Percentiles rank a stretch among this genome's conserved stretches.
phyloP scores from a whole-genome alignment of 2,113 vertebrate species.

The Gambusia affinis region DNA sequence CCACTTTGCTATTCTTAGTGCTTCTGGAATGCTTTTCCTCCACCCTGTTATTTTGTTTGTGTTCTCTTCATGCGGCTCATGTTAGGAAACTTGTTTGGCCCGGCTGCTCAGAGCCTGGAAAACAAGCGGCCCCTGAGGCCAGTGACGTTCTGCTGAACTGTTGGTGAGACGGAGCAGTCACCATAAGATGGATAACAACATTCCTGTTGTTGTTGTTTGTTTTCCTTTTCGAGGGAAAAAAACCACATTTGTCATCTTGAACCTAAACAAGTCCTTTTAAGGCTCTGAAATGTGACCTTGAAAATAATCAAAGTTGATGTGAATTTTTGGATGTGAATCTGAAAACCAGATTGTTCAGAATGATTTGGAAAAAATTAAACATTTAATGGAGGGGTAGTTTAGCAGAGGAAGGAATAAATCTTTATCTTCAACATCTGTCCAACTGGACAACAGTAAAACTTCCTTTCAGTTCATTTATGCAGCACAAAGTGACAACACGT shows the following conservation, averaged over 20 bases:
- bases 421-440: too few relatives aligned
- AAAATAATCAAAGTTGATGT: too few relatives aligned
- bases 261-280: too few relatives aligned
- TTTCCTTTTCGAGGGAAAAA: constrained; percentile 2
- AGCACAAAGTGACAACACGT: too few relatives aligned
- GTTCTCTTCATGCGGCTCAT: constrained; percentile 53
- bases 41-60: constrained; percentile 77
- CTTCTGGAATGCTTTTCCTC: constrained; percentile 79
- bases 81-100: constrained; percentile 65
- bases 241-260: not conserved
- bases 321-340: too few relatives aligned
- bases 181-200: constrained; percentile 43
- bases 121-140: constrained; percentile 38
- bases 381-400: too few relatives aligned
- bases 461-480: too few relatives aligned
- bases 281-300: too few relatives aligned
- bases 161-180: constrained; percentile 22
- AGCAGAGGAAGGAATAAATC: too few relatives aligned
- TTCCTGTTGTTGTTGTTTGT: not conserved
- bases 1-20: constrained; percentile 80
- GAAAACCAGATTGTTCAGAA: too few relatives aligned
- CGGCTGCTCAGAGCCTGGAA: constrained; percentile 34
- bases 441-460: too few relatives aligned
- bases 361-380: too few relatives aligned
- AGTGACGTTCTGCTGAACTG: constrained; percentile 27